Evolutionary conservation across 2,113 vertebrate species (phyloP).

Genomic region (Astur gentilis): DNA sequence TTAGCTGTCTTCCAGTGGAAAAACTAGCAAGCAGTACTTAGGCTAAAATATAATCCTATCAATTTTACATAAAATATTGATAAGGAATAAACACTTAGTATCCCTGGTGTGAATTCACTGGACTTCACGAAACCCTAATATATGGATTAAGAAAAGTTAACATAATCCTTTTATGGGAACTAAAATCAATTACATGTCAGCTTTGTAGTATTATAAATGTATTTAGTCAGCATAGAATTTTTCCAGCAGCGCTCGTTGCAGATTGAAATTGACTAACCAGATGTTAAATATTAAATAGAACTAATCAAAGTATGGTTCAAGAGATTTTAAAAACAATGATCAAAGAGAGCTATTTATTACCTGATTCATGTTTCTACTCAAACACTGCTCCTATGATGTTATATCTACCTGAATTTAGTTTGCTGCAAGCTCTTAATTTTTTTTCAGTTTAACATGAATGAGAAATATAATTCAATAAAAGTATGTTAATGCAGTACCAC

Average conservation of each 20-base stretch:
- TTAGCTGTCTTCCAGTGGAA: slow-evolving; percentile 55
- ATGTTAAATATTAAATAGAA: slow-evolving; percentile 87
- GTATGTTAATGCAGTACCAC: background rate
- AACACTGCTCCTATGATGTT: slow-evolving; percentile 70
- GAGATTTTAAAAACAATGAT: slow-evolving; percentile 80
- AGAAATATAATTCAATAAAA: slow-evolving; percentile 42
- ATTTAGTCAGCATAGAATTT: slow-evolving; percentile 81
- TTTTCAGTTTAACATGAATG: slow-evolving; percentile 64
- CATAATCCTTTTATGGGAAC: slow-evolving; percentile 81
- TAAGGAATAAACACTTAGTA: slow-evolving; percentile 75
- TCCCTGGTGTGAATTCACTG: slow-evolving; percentile 72
- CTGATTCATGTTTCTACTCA: slow-evolving; percentile 75
- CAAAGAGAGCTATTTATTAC: slow-evolving; percentile 82
- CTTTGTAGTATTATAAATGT: slow-evolving; percentile 83
- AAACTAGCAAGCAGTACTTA: slow-evolving; percentile 60
- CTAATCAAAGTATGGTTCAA: slow-evolving; percentile 81
- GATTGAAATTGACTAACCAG: slow-evolving; percentile 83
- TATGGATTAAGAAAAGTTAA: slow-evolving; percentile 83
- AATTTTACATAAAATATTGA: slow-evolving; percentile 79
- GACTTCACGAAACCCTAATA: slow-evolving; percentile 72
- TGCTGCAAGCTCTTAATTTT: slow-evolving; percentile 62
- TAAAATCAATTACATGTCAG: slow-evolving; percentile 81
- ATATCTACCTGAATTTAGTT: slow-evolving; percentile 65
- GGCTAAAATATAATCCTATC: slow-evolving; percentile 74
- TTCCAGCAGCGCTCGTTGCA: slow-evolving; percentile 69